Evolutionary conservation across 1,140 invertebrate genomes (phyloP), one percentile per base, ranked within the genome.

Genomic region (Phocides pigmalion): DNA sequence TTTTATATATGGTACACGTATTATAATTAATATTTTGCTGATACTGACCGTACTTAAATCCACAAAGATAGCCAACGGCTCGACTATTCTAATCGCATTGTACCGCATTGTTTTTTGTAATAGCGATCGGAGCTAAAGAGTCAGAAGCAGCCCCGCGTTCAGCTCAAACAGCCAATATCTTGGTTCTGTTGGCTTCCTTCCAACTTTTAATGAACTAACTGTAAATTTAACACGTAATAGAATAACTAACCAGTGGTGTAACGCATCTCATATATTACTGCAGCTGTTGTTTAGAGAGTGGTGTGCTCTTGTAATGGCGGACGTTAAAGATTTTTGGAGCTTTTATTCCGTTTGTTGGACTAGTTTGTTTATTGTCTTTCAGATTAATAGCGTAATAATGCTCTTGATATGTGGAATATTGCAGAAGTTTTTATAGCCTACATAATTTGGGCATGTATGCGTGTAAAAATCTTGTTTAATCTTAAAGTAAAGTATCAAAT

Each of bases 161-260:
- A 69, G 66, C 56, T 59, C 51, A 53, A 72, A 62, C 46, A 66
- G 65, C 62, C 69, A 63, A 68, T 72, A 72, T 72, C 65, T 75
- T 61, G 50, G 41, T 35, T 35, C 42, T 32, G 56, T 62, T 72
- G 73, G 70, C 64, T 62, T 9, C 41, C 39, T 41, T 66, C 73
- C 73, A 76, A 76, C 56, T 72, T 76, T 76, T 76, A 76, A 76
- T 72, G 70, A 76, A 72, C 64, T 64, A 46, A 49, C 65, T 59
- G 62, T 68, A 72, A 72, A 79, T 76, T 79, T 76, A 70, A 79
- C 77, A 76, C 72, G 66, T 74, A 76, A 70, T 69, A 74, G 72
- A 79, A 79, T 76, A 76, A 79, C 64, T 72, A 72, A 76, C 67
- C 67, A 70, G 70, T 64, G 66, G 72, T 66, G 66, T 72, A 72